Evolutionary conservation across 2,797 vertebrate species (phyloP), one percentile per base, ranked within the genome.

Genomic region (Cheirogaleus major): DNA sequence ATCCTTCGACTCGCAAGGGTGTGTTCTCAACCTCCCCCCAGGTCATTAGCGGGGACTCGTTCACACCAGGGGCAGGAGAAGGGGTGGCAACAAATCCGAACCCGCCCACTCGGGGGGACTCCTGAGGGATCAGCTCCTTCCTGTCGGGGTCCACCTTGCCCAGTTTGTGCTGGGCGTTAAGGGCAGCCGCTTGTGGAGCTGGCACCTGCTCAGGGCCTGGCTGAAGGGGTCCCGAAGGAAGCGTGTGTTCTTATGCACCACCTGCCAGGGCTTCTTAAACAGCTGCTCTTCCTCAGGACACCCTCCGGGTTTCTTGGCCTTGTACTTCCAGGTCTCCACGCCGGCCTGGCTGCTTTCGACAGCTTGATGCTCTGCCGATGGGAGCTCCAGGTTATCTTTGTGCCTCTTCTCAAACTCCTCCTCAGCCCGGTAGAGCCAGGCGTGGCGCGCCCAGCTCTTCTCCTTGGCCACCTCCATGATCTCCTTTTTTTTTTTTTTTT

Each of bases 1-100:
- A 99, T 4, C 99, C 99, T 70, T 99, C 99, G 7, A 99, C 97
- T 48, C 99, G 99, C 97, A 99, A 99, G 0, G 99, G 99, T 0
- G 99, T 99, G 98, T 99, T 99, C 98, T 99, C 99, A 0, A 99
- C 99, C 97, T 99, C 99, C 86, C 99, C 99, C 99, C 99, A 99
- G 0, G 99, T 99, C 99, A 99, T 99, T 75, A 99, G 98, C 12
- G 99, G 99, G 0, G 99, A 99, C 43, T 99, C 99, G 0, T 98
- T 98, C 48, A 99, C 98, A 97, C 99, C 99, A 85, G 99, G 99
- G 25, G 99, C 99, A 86, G 99, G 99, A 45, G 99, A 99, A 0
- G 99, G 99, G 0, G 99, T 99, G 55, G 99, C 98, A 93, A 99
- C 99, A 94, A 98, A 99, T 92, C 99, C 99, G 92, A 99, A 99